These are phyloP conservation scores for Mastomys natalensis DNA, from an alignment of 2,113 vertebrate genomes.

Conservation along the genomic window DNA sequence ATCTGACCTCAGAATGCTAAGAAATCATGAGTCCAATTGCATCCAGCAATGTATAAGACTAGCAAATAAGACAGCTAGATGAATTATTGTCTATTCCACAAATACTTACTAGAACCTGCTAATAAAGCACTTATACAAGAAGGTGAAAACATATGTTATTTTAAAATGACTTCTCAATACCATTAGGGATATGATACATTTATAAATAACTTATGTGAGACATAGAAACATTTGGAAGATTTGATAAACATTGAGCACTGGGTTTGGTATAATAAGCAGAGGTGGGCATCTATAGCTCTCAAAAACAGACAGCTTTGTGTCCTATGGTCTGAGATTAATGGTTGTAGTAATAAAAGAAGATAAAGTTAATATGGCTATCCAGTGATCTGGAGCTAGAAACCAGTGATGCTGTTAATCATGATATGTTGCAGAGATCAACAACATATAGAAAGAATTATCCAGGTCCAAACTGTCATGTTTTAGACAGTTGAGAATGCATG, in stretches of 20 bases:
- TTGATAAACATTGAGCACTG: not conserved
- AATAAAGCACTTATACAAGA: not conserved
- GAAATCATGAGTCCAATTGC: not conserved
- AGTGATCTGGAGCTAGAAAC: not conserved
- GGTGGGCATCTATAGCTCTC: not conserved
- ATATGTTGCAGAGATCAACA: not conserved
- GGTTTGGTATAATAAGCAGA: not conserved
- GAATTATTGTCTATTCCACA: not conserved
- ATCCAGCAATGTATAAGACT: not conserved
- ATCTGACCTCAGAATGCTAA: not conserved
- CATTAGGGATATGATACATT: not conserved
- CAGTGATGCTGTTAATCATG: not conserved
- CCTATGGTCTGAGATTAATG: not conserved
- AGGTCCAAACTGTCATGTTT: not conserved
- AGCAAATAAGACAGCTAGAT: not conserved
- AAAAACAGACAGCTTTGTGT: not conserved
- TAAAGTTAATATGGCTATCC: not conserved
- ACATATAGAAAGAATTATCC: not conserved
- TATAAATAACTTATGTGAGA: not conserved
- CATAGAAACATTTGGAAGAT: not conserved
- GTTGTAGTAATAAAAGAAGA: not conserved
- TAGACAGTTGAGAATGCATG: not conserved
- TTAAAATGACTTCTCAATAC: not conserved
- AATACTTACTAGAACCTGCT: not conserved
- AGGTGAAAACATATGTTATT: not conserved